These are phyloP conservation scores for Salticus scenicus DNA, from an alignment of 2,888 invertebrate genomes.

Conservation along the genomic window DNA sequence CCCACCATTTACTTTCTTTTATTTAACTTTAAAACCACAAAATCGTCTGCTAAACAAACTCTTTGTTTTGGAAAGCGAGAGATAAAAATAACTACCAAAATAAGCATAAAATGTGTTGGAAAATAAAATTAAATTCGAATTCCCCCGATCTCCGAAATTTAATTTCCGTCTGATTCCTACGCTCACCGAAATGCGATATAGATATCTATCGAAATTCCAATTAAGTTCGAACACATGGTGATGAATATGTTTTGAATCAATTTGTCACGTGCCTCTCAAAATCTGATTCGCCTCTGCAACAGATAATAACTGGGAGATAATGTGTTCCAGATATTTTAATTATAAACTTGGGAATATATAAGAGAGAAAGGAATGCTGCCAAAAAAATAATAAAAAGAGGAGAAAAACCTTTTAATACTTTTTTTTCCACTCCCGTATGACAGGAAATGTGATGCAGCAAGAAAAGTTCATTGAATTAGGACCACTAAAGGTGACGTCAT, in stretches of 20 bases:
- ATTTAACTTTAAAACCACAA: neutral
- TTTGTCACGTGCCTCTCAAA: neutral
- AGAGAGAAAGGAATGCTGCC: neutral
- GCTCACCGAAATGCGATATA: neutral
- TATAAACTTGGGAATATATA: neutral
- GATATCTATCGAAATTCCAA: slow-evolving; percentile 15
- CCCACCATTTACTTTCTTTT: neutral
- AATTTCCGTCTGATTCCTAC: neutral
- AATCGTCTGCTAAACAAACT: neutral
- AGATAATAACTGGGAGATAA: neutral
- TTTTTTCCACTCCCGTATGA: neutral
- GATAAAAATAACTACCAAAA: neutral
- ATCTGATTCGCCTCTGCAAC: neutral
- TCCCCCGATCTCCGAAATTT: neutral
- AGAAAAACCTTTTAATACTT: slow-evolving; percentile 22
- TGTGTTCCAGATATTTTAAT: slow-evolving; percentile 15
- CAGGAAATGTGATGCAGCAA: neutral
- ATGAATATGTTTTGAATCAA: slow-evolving; percentile 11
- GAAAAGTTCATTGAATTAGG: slow-evolving; percentile 50
- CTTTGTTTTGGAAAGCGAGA: neutral
- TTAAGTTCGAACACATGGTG: neutral
- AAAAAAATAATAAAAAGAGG: neutral
- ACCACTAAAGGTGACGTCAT: slow-evolving; percentile 44
- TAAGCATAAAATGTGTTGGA: neutral
- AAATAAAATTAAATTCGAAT: neutral